A percentile compares a stretch with the other conserved stretches of the same genome.
These are phyloP conservation scores for Enteromius unitaeniatus DNA, from an alignment of 2,797 vertebrate species.

Conservation along the genomic window DNA sequence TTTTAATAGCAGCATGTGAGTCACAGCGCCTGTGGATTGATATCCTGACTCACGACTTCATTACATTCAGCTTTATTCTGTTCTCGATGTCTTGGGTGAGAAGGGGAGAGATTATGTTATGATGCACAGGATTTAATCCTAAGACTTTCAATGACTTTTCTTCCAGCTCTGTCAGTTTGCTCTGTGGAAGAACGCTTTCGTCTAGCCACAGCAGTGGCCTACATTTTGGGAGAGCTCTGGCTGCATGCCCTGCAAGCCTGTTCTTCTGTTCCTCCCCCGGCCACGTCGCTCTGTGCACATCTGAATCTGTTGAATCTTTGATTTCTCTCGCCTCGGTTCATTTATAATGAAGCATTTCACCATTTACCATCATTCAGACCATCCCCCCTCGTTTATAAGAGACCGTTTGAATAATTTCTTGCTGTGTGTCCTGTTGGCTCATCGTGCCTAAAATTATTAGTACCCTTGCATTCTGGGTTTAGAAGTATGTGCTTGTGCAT, in stretches of 20 bases:
- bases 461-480: background rate
- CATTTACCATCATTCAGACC: background rate
- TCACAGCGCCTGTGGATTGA: background rate
- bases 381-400: conserved; percentile 5
- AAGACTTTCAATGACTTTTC: conserved; percentile 59
- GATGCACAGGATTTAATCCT: conserved; percentile 68
- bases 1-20: background rate
- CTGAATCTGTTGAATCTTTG: conserved; percentile 21
- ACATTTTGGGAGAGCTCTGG: conserved; percentile 70
- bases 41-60: conserved; percentile 20
- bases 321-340: conserved; percentile 3
- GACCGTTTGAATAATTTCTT: background rate
- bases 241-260: conserved; percentile 51
- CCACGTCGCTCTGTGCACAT: conserved; percentile 62
- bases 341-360: conserved; percentile 4
- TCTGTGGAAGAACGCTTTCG: conserved; percentile 63
- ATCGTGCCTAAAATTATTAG: background rate
- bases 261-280: conserved; percentile 64
- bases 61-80: conserved; percentile 2
- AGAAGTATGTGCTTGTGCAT: background rate
- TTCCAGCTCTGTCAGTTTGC: conserved; percentile 33
- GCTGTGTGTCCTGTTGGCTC: background rate
- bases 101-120: conserved; percentile 63
- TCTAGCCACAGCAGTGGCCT: conserved; percentile 72
- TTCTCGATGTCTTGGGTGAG: background rate